Conservation (phyloP, 23 tunicate species). For the Halocynthia roretzi region DNA sequence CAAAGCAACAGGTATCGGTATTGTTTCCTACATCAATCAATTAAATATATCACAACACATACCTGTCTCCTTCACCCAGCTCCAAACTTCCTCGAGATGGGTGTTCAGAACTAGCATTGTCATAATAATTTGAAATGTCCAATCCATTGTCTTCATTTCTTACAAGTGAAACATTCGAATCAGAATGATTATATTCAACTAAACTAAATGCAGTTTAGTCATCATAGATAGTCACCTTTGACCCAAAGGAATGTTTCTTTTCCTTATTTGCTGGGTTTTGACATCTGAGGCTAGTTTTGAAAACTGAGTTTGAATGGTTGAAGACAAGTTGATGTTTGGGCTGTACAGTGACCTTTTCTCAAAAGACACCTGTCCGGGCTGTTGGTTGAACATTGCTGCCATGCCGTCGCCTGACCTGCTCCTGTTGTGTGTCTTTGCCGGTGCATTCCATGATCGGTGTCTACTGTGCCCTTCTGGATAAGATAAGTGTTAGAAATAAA, state of each 20-base stretch:
- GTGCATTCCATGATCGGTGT: constrained; percentile 16
- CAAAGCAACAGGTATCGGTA: background rate
- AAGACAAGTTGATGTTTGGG: constrained; percentile 2
- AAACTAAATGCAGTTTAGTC: no score
- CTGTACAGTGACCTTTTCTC: background rate
- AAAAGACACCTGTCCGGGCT: no score
- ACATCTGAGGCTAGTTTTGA: background rate
- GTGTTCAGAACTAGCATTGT: background rate
- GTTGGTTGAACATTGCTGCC: no score
- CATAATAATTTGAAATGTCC: background rate
- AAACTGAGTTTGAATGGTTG: background rate
- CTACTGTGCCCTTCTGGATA: constrained; percentile 21
- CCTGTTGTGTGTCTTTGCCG: constrained; percentile 10
- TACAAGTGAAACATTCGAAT: no score
- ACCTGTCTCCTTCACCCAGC: constrained; percentile 5
- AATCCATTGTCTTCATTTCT: no score
- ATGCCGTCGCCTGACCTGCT: constrained; percentile 13
- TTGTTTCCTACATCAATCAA: background rate
- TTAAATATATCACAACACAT: background rate
- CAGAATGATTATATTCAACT: no score
- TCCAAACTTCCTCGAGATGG: background rate
- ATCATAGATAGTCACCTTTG: no score
- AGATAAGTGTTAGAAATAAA: background rate
- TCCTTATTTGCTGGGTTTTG: background rate
- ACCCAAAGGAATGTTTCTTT: no score